Conservation (phyloP, 2,888 invertebrate genomes). For the Cynaeus angustus region DNA sequence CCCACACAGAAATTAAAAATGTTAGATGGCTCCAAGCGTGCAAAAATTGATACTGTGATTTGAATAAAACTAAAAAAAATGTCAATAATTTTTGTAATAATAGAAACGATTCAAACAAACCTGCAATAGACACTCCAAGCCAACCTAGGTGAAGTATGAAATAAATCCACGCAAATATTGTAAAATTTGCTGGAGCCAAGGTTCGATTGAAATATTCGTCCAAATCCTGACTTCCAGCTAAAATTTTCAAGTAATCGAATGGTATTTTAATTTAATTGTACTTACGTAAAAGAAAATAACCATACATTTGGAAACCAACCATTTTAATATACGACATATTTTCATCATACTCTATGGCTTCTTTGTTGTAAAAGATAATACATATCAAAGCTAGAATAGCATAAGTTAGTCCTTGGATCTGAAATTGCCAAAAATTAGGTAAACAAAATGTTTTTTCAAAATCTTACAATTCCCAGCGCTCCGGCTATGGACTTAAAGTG, state of each 20-base stretch:
- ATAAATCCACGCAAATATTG: constrained; percentile 8
- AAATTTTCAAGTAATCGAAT: not conserved
- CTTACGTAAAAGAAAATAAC: no score
- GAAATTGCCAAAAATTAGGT: not conserved
- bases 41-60: not conserved
- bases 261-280: no score
- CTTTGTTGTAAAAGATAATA: constrained; percentile 2
- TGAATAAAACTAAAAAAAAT: not conserved
- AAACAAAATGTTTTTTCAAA: not conserved
- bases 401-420: not conserved
- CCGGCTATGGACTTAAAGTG: not conserved
- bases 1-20: constrained; percentile 10
- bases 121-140: not conserved
- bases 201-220: not conserved
- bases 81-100: not conserved
- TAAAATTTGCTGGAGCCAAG: not conserved
- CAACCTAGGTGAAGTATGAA: constrained; percentile 1
- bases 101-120: not conserved
- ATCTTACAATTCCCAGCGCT: not conserved
- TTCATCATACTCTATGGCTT: not conserved
- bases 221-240: not conserved
- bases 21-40: constrained; percentile 3
- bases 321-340: no score
- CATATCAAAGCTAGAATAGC: constrained; percentile 1
- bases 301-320: no score